These are phyloP conservation scores for Herminia tarsipennalis DNA, from an alignment of 2,888 invertebrate species.

Conservation along the genomic window DNA sequence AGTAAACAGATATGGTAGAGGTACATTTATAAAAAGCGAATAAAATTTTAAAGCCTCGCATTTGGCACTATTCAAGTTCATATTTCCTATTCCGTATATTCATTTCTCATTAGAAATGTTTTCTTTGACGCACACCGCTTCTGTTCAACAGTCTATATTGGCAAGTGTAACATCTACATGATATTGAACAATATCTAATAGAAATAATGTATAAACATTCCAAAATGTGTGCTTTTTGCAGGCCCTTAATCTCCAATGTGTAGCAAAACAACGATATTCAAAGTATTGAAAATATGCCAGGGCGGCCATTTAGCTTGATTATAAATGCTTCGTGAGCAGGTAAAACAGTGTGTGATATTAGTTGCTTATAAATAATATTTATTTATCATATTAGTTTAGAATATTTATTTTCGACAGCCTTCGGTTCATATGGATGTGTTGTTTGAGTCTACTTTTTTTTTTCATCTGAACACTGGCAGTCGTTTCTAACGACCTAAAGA, in stretches of 20 bases:
- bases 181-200: conserved; percentile 5
- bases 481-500: conserved; percentile 8
- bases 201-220: conserved; percentile 1
- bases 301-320: conserved; percentile 6
- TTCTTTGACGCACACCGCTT: conserved; percentile 10
- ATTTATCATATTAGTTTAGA: conserved; percentile 30
- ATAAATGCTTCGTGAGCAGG: conserved; percentile 15
- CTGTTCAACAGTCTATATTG: conserved; percentile 1
- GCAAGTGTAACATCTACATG: conserved; percentile 9
- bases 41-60: conserved; percentile 42
- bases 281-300: conserved; percentile 19
- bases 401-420: conserved; percentile 36
- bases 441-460: conserved; percentile 14
- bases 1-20: conserved; percentile 28
- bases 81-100: conserved; percentile 24
- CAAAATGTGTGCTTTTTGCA: conserved; percentile 50
- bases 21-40: conserved; percentile 35
- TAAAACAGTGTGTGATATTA: conserved; percentile 22
- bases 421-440: conserved; percentile 21
- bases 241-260: conserved; percentile 24
- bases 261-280: conserved; percentile 7
- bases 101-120: conserved; percentile 14
- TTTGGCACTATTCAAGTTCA: conserved; percentile 45
- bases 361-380: conserved; percentile 26
- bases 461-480: conserved; percentile 16